Conservation (phyloP, 2,797 vertebrate genomes). For the Pyrocephalus nanus region DNA sequence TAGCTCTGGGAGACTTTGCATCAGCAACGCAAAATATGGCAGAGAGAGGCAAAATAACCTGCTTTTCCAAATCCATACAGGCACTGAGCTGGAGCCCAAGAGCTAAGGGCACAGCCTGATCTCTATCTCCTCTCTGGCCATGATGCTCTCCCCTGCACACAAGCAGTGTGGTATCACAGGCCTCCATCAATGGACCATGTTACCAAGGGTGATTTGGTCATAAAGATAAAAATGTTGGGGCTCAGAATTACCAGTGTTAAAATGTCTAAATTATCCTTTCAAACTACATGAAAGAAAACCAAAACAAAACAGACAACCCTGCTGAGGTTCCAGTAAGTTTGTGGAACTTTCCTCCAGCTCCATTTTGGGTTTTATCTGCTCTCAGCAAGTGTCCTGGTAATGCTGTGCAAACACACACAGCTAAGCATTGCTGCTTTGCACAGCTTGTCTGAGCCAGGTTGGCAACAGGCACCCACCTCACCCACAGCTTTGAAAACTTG, state of each 20-base stretch:
- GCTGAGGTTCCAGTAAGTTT: neutral
- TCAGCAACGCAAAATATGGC: neutral
- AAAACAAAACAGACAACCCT: neutral
- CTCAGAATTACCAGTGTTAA: neutral
- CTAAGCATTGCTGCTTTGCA: neutral
- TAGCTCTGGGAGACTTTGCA: neutral
- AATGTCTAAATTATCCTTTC: neutral
- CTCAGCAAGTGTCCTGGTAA: neutral
- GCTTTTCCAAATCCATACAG: rapidly evolving
- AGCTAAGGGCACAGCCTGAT: neutral
- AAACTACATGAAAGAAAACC: neutral
- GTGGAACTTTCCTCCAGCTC: neutral
- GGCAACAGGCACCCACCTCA: neutral
- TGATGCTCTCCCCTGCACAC: rapidly evolving
- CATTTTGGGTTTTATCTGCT: neutral
- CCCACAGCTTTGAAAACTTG: neutral
- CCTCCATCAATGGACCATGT: neutral
- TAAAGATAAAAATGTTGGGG: neutral
- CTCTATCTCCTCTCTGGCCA: neutral
- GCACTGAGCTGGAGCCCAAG: neutral
- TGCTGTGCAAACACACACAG: neutral
- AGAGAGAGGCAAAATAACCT: neutral
- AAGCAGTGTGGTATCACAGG: neutral
- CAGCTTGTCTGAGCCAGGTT: neutral
- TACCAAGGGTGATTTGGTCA: neutral